phyloP scores from a whole-genome alignment of 1,140 invertebrate species.

The Gonatopus flavifemur region DNA sequence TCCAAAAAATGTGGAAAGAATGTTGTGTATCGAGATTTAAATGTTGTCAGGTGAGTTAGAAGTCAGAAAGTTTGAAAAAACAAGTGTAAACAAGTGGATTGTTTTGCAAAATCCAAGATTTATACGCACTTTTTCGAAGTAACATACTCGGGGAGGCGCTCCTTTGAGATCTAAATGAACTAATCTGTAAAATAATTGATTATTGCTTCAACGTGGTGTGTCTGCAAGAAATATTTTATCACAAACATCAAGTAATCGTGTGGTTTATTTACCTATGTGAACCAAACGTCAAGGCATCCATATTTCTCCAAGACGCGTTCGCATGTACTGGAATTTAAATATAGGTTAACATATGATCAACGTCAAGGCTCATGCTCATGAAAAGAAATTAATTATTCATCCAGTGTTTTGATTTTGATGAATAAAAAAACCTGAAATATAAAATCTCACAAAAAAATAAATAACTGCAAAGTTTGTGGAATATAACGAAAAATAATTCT shows the following conservation, averaged over 20 bases:
- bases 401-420: neutral
- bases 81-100: conserved; percentile 24
- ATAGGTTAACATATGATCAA: neutral
- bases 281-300: conserved; percentile 45
- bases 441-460: too few relatives aligned
- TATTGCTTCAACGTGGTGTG: conserved; percentile 8
- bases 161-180: conserved; percentile 80
- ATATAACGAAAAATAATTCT: neutral
- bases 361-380: neutral
- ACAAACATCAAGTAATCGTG: conserved; percentile 19
- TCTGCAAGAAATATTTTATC: neutral
- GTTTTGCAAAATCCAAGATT: too few relatives aligned
- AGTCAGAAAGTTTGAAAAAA: too few relatives aligned
- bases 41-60: conserved; percentile 1
- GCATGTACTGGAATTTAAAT: neutral
- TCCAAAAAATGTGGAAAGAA: too few relatives aligned
- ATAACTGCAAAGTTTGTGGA: neutral
- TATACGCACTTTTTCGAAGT: conserved; percentile 66
- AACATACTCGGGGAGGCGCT: conserved; percentile 68
- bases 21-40: too few relatives aligned
- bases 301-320: neutral
- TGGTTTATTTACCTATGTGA: conserved; percentile 61
- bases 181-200: conserved; percentile 53
- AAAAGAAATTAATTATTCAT: neutral
- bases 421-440: too few relatives aligned